phyloP scores from a whole-genome alignment of 2,888 invertebrate genomes.

The Epistrophella euchroma region DNA sequence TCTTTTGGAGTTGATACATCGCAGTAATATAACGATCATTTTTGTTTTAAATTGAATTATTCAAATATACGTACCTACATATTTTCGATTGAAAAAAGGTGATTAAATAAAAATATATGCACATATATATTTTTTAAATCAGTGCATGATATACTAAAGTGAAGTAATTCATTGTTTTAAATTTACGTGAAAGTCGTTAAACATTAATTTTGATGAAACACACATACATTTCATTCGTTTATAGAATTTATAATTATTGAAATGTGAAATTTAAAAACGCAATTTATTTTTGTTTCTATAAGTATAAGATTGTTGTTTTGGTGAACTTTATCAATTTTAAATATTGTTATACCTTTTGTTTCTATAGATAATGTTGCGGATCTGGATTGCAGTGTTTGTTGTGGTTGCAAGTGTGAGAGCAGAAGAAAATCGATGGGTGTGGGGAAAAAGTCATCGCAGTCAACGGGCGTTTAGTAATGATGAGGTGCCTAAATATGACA shows the following conservation, averaged over 20 bases:
- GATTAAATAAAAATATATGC: neutral
- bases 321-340: no score
- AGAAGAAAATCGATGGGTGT: constrained; percentile 81
- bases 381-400: constrained; percentile 22
- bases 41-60: constrained; percentile 11
- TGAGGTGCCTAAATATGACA: constrained; percentile 69
- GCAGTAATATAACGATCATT: neutral
- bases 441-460: constrained; percentile 78
- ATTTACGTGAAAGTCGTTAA: neutral
- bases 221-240: neutral
- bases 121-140: neutral
- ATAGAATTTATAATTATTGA: neutral
- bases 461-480: constrained; percentile 78
- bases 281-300: no score
- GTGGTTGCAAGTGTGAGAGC: constrained; percentile 49
- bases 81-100: constrained; percentile 19
- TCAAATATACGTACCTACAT: constrained; percentile 17
- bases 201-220: neutral
- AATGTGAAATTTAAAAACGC: neutral
- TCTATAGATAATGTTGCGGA: constrained; percentile 48
- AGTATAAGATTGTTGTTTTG: no score
- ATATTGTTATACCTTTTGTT: no score
- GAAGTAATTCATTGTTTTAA: neutral
- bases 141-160: neutral
- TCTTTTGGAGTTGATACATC: constrained; percentile 53